Evolutionary conservation across 2,113 vertebrate species (phyloP), one percentile per base, ranked within the genome.

Genomic region (Bufo bufo): DNA sequence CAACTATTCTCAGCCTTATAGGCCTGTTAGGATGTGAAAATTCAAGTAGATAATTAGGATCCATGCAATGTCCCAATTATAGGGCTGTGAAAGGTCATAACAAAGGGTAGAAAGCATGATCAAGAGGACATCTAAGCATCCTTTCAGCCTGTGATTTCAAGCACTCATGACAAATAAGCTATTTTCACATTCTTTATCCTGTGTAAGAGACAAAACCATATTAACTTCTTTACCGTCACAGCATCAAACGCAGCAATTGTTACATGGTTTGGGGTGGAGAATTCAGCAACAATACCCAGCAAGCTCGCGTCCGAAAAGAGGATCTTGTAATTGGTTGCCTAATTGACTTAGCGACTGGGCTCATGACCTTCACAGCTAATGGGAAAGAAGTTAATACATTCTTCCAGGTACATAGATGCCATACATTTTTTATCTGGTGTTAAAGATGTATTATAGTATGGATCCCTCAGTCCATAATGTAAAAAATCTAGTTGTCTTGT

Each of bases 231-330:
- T 81, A 8, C 23, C 58, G 58, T 84, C 19, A 9, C 92, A 98
- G 97, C 90, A 97, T 99, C 92, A 98, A 97, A 90, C 95, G 97
- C 79, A 98, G 97, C 92, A 98, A 97, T 93, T 99, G 98, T 83
- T 99, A 98, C 93, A 98, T 99, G 97, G 97, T 99, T 6, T 98
- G 98, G 97, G 97, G 96, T 0, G 98, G 97, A 1, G 98, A 99
- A 90, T 95, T 98, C 12, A 93, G 95, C 81, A 96, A 93, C 92
- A 95, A 92, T 19, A 93, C 96, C 3, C 97, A 98, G 50, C 97
- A 98, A 92, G 94, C 97, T 10, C 93, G 97, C 23, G 96, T 98
- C 92, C 97, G 95, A 91, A 97, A 97, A 88, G 94, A 95, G 2
- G 98, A 99, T 93, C 94, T 98, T 88, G 95, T 99, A 89, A 94